Evolutionary conservation across 2,113 vertebrate species (phyloP), one percentile per base, ranked within the genome.

Genomic region (Penelope pileata): DNA sequence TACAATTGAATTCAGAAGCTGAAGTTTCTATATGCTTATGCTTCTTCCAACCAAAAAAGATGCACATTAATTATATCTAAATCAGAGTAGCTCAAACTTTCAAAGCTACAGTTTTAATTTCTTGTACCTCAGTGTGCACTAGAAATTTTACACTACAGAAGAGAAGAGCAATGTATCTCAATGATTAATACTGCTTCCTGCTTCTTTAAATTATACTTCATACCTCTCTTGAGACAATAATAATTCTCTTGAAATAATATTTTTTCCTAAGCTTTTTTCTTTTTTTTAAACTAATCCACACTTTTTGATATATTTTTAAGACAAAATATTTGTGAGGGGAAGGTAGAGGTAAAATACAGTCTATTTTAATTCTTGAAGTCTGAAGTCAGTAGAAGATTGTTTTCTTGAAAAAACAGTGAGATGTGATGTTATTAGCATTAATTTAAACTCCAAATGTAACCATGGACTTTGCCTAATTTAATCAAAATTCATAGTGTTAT

Each of bases 401-500:
- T 80, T 66, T 62, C 36, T 43, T 30, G 5, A 15, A 53, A 51
- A 17, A 81, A 56, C 11, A 75, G 17, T 0, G 0, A 68, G 10
- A 80, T 16, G 27, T 2, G 64, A 8, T 50, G 2, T 51, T 47
- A 43, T 13, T 29, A 90, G 6, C 8, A 56, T 51, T 83, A 83
- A 6, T 45, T 45, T 40, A 42, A 16, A 38, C 87, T 70, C 26
- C 38, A 64, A 67, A 24, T 70, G 34, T 23, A 82, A 34, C 3
- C 4, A 63, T 48, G 2, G 32, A 34, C 18, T 80, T 92, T 40
- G 8, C 26, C 48, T 38, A 68, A 83, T 24, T 2, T 10, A 69
- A 60, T 7, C 17, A 78, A 86, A 75, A 64, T 13, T 0, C 2
- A 1, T 32, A 12, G 2, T n/a, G 27, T 23, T 42, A n/a, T 21